Conservation (phyloP, 1,140 invertebrate genomes). For the Ceratina japonica region DNA sequence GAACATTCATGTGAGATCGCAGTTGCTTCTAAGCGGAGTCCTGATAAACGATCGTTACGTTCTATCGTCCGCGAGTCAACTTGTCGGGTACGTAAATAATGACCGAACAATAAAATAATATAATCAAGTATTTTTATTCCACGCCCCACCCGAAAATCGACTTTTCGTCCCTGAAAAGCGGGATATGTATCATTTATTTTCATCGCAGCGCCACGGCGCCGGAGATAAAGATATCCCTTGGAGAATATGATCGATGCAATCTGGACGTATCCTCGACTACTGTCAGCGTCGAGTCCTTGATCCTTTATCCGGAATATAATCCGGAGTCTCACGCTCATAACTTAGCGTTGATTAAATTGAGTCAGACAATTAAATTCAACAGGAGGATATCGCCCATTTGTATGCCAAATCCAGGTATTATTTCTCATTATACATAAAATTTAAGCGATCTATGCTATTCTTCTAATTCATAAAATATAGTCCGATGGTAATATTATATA, state of each 20-base stretch:
- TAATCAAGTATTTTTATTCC: no score
- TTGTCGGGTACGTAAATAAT: slow-evolving; percentile 75
- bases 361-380: slow-evolving; percentile 79
- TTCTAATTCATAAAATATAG: background rate
- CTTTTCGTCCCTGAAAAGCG: no score
- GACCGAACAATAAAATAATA: background rate
- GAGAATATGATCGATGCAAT: slow-evolving; percentile 79
- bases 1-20: slow-evolving; percentile 71
- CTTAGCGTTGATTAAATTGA: slow-evolving; percentile 81
- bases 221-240: slow-evolving; percentile 79
- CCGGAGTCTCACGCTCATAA: slow-evolving; percentile 79
- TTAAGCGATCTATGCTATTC: no score
- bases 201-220: slow-evolving; percentile 73
- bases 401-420: slow-evolving; percentile 79
- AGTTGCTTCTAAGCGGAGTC: slow-evolving; percentile 72
- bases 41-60: slow-evolving; percentile 82
- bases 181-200: background rate
- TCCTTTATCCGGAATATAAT: slow-evolving; percentile 80
- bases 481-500: background rate
- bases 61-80: slow-evolving; percentile 78
- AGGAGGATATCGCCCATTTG: slow-evolving; percentile 81
- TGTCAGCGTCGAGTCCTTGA: slow-evolving; percentile 77
- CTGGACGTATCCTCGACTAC: slow-evolving; percentile 77
- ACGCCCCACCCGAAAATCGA: no score
- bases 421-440: background rate